Evolutionary conservation across 2,888 invertebrate genomes (phyloP).

Genomic region (Xanthorhoe spadicearia): DNA sequence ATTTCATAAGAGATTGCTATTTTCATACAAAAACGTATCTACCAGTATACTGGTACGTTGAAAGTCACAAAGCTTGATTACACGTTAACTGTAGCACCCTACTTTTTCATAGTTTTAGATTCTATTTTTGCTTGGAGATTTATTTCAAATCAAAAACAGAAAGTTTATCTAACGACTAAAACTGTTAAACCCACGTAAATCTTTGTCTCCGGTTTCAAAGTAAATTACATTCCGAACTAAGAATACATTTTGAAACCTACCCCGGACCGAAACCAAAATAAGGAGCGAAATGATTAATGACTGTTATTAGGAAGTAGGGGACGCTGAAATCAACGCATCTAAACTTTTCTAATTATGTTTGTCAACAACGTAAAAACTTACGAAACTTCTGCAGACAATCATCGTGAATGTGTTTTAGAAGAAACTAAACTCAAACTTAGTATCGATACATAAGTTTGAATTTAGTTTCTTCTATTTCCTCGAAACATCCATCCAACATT

Average conservation of each 20-base stretch:
- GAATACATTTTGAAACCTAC: slow-evolving; percentile 45
- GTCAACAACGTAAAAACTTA: slow-evolving; percentile 27
- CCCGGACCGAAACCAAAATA: slow-evolving; percentile 41
- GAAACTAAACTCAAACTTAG: not conserved
- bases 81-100: too few species aligned
- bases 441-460: too few species aligned
- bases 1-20: too few species aligned
- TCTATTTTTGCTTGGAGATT: too few species aligned
- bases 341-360: slow-evolving; percentile 31
- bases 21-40: too few species aligned
- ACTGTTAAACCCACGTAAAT: not conserved
- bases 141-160: too few species aligned
- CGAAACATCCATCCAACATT: too few species aligned
- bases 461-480: too few species aligned
- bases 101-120: too few species aligned
- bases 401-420: not conserved
- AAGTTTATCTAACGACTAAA: too few species aligned
- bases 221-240: slow-evolving; percentile 23
- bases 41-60: too few species aligned
- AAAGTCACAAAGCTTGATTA: too few species aligned
- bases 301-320: slow-evolving; percentile 56
- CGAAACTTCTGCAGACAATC: not conserved
- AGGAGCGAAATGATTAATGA: slow-evolving; percentile 62
- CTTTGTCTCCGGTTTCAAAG: slow-evolving; percentile 3
- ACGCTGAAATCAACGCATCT: slow-evolving; percentile 37